Percentiles rank a stretch among this genome's conserved stretches.
These are phyloP conservation scores for Acromyrmex charruanus DNA, from an alignment of 1,140 invertebrate species.

Conservation along the genomic window DNA sequence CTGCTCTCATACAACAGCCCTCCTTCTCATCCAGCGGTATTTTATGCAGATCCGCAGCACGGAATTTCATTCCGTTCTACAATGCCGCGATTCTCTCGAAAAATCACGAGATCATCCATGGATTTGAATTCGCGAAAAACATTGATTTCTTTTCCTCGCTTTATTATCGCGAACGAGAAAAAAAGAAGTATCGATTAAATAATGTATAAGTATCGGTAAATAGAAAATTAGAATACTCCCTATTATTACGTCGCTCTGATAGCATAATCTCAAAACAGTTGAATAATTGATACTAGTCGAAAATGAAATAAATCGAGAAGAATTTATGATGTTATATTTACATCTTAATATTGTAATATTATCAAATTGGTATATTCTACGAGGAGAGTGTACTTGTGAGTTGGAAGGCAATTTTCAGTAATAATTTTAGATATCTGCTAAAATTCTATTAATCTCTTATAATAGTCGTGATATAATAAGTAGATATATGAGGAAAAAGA, in stretches of 20 bases:
- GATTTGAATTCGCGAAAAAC: not conserved
- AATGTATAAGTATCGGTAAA: not conserved
- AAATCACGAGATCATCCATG: not conserved
- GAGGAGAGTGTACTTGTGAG: not conserved
- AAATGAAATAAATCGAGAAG: not conserved
- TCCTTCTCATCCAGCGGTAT: conserved; percentile 31
- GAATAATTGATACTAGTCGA: not conserved
- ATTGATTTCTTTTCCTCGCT: not conserved
- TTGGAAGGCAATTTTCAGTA: not conserved
- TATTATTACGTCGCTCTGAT: not conserved
- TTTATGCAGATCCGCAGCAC: conserved; percentile 44
- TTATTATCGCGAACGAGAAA: not conserved
- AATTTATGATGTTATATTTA: not conserved
- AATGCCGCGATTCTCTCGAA: not conserved
- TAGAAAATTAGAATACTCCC: not conserved
- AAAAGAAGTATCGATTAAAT: not conserved
- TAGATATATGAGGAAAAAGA: not conserved
- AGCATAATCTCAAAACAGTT: not conserved
- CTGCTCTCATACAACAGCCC: not conserved
- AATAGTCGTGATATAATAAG: not conserved
- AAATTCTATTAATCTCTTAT: conserved; percentile 28
- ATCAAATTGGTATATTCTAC: not conserved
- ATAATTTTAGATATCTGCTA: conserved; percentile 4
- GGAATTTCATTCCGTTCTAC: conserved; percentile 13
- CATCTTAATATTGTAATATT: not conserved